Evolutionary conservation across 2,113 vertebrate species (phyloP).

Genomic region (Notothenia rossii): DNA sequence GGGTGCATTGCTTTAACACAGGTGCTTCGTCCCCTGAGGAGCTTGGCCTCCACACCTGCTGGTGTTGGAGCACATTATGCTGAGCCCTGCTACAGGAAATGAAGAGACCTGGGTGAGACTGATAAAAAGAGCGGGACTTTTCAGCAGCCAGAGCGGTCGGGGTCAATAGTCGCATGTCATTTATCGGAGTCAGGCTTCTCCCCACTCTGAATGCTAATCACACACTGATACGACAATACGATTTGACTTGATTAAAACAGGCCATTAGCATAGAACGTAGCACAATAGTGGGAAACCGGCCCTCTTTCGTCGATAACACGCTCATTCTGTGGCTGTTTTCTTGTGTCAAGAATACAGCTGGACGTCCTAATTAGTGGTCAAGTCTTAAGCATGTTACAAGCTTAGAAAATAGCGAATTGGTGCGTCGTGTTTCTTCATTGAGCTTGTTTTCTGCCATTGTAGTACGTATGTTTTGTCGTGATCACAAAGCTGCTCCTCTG

Average conservation of each 20-base stretch:
- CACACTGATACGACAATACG: conserved; percentile 43
- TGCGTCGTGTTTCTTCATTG: background rate
- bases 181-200: conserved; percentile 64
- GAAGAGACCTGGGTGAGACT: conserved; percentile 30
- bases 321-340: conserved; percentile 5
- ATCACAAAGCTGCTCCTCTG: conserved; percentile 28
- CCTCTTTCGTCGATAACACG: background rate
- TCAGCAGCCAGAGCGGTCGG: conserved; percentile 19
- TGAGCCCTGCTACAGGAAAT: conserved; percentile 47
- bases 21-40: conserved; percentile 21
- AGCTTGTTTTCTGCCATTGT: conserved; percentile 7
- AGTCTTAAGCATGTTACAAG: conserved; percentile 5
- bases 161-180: conserved; percentile 73
- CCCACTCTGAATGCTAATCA: conserved; percentile 67
- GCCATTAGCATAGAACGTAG: conserved; percentile 64
- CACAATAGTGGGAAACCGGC: conserved; percentile 16
- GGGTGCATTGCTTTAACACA: conserved; percentile 5
- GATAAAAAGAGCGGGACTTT: conserved; percentile 53
- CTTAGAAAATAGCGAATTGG: background rate
- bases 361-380: conserved; percentile 4
- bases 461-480: conserved; percentile 1
- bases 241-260: conserved; percentile 73
- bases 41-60: background rate
- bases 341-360: conserved; percentile 16
- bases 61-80: conserved; percentile 24